phyloP scores from a whole-genome alignment of 2,113 vertebrate genomes.

The Peromyscus maniculatus region DNA sequence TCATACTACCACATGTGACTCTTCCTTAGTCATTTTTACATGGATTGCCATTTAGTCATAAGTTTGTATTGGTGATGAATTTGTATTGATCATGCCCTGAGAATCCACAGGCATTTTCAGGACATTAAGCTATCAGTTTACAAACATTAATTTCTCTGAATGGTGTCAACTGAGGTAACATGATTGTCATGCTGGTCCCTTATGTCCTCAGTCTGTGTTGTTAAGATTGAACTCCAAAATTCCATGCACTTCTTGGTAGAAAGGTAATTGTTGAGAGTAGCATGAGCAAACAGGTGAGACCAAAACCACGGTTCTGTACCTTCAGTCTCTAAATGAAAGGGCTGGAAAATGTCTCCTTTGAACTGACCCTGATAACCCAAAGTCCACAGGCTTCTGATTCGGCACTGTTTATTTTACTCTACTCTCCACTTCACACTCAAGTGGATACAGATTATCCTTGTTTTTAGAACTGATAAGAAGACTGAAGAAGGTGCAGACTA shows the following conservation, averaged over 20 bases:
- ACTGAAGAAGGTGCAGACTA: not conserved
- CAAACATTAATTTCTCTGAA: constrained; percentile 55
- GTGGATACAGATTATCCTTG: not conserved
- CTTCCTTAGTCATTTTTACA: constrained; percentile 39
- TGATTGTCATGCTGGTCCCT: not conserved
- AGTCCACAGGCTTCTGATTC: not conserved
- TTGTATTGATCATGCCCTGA: constrained; percentile 40
- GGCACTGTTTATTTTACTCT: not conserved
- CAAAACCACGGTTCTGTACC: not conserved
- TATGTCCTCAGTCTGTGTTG: not conserved
- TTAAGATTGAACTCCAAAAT: constrained; percentile 4
- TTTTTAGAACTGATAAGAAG: constrained; percentile 38
- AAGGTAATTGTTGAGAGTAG: not conserved
- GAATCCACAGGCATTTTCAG: constrained; percentile 6
- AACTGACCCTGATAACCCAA: not conserved
- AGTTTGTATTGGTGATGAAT: constrained; percentile 28
- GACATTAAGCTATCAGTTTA: constrained; percentile 36
- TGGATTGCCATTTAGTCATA: constrained; percentile 35
- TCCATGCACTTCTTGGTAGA: not conserved
- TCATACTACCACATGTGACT: not conserved
- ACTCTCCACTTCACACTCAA: not conserved
- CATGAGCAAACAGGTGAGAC: not conserved
- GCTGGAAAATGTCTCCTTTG: not conserved
- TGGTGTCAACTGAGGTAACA: constrained; percentile 14
- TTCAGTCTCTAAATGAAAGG: constrained; percentile 43